Base-by-base conservation (phyloP, 2,888 invertebrate species). In the Xylota sylvarum region DNA sequence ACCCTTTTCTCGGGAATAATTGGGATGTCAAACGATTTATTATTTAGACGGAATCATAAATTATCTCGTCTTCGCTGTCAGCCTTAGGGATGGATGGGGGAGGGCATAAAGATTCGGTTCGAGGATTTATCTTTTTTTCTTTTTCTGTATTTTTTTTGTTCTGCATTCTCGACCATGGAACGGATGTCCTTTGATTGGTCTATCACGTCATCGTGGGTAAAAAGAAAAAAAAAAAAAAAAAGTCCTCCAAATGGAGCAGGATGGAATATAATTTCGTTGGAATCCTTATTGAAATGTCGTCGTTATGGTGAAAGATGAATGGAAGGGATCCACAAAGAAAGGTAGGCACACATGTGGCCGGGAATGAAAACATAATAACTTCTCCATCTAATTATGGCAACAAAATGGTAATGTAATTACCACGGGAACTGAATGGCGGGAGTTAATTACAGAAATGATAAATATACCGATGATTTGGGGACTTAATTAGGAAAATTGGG, bases 1-100 rank as follows among this genome's bases (percentile, higher is more conserved):
- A 72, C 37, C 79, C 64, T 79, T 72, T 56, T 48, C 62, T 32
- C 12, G 9, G 27, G 19, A 64, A 73, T 56, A 80, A 80, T 80
- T 80, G 56, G 19, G n/a, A 65, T 73, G 80, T 80, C 74, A 67
- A 74, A 32, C 58, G 73, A 80, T 74, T 50, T 67, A 60, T 80
- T 43, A 73, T 74, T 67, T 14, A 58, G 50, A 52, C 35, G 43
- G 46, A 80, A 80, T 67, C 65, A 65, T 74, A 74, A 50, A 74
- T 78, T 70, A 78, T 70, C 27, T 60, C 32, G n/a, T 43, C 35
- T 69, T 12, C 10, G n/a, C 12, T 56, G 27, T 35, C 12, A 17
- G 14, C 27, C 5, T 69, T 37, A 23, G 48, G 48, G 6, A 50
- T 50, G 19, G 23, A 23, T 23, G 23, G 6, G 23, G 10, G 32